phyloP scores from a whole-genome alignment of 2,888 invertebrate genomes.

The Cataglyphis altisquamis region DNA sequence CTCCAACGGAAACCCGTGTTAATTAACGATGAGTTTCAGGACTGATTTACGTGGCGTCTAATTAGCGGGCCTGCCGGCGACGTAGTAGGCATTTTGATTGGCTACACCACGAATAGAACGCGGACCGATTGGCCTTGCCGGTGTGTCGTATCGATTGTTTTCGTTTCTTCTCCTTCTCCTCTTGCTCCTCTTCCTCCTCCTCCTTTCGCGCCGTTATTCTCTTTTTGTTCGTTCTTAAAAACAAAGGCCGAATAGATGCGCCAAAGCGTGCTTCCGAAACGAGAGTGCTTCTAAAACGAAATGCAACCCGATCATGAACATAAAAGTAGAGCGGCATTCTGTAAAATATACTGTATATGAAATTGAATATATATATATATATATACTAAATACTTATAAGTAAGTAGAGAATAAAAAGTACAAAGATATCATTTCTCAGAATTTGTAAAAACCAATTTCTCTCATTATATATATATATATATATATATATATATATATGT shows the following conservation, averaged over 20 bases:
- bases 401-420: neutral
- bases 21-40: constrained; percentile 86
- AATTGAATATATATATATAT: neutral
- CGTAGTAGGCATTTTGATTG: constrained; percentile 86
- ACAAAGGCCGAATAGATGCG: constrained; percentile 69
- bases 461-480: constrained; percentile 8
- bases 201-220: neutral
- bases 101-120: constrained; percentile 80
- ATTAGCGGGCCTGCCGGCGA: constrained; percentile 85
- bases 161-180: constrained; percentile 69
- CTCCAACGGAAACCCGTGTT: constrained; percentile 85
- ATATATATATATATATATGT: neutral
- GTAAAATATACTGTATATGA: neutral
- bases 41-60: constrained; percentile 86
- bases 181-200: constrained; percentile 45
- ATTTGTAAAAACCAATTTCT: constrained; percentile 7
- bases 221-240: constrained; percentile 66
- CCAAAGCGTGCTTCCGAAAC: constrained; percentile 47
- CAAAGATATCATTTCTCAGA: too few species aligned
- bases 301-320: constrained; percentile 16
- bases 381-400: neutral
- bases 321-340: neutral
- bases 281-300: constrained; percentile 27
- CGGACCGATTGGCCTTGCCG: constrained; percentile 81
- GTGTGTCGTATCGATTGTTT: constrained; percentile 81